A percentile compares a stretch with the other conserved stretches of the same genome.
Evolutionary conservation across 2,113 vertebrate genomes (phyloP).

Genomic region (Romanogobio albipinnatus): DNA sequence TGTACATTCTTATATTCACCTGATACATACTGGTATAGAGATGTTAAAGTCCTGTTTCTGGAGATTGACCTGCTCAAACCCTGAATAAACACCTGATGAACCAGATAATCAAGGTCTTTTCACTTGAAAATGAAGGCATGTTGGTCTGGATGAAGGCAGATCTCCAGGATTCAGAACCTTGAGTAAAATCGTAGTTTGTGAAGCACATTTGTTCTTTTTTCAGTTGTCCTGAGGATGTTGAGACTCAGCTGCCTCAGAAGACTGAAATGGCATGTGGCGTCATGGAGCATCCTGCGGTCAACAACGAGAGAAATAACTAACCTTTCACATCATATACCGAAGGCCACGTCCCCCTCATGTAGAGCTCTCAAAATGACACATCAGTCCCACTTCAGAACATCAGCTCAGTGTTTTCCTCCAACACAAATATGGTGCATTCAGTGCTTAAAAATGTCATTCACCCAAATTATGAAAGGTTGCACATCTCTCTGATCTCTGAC

Average conservation of each 20-base stretch:
- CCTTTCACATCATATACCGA: neutral
- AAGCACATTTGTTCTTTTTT: neutral
- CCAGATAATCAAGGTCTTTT: neutral
- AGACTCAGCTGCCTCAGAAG: neutral
- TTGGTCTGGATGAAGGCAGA: neutral
- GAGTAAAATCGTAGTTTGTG: neutral
- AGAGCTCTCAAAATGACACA: neutral
- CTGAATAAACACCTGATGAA: neutral
- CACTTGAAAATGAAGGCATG: neutral
- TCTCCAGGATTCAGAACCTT: neutral
- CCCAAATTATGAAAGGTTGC: neutral
- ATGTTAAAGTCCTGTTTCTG: no score
- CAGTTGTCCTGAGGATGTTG: conserved; percentile 56
- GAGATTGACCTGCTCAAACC: neutral
- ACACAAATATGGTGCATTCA: conserved; percentile 4
- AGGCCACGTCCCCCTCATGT: neutral
- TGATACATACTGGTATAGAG: no score
- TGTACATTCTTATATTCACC: no score
- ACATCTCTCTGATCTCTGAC: conserved; percentile 63
- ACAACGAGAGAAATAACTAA: neutral
- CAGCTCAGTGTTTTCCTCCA: neutral
- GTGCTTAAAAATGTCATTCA: neutral
- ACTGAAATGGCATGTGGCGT: conserved; percentile 21
- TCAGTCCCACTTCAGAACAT: neutral
- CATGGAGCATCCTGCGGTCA: conserved; percentile 40